A percentile compares a stretch with the other conserved stretches of the same genome.
Evolutionary conservation across 2,113 vertebrate species (phyloP).

Genomic region (Nesospiza acunhae): DNA sequence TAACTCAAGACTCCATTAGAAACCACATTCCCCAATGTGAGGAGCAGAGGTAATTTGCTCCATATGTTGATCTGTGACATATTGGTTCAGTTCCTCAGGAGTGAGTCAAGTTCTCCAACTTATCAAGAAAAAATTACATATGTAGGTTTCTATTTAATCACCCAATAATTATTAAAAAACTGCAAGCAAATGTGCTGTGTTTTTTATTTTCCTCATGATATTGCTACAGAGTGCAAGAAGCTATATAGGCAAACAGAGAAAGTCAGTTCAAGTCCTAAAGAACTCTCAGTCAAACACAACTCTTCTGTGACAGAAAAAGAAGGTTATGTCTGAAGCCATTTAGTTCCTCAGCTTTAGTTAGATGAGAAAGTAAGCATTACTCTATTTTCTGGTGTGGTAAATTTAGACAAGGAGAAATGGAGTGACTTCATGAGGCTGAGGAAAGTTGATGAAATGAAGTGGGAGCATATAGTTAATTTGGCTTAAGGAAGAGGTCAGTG

Average conservation of each 20-base stretch:
- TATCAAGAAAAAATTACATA: neutral
- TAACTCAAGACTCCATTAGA: neutral
- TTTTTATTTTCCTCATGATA: neutral
- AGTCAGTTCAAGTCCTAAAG: neutral
- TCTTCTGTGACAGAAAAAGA: neutral
- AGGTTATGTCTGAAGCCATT: neutral
- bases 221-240: neutral
- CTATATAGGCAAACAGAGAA: neutral
- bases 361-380: neutral
- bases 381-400: neutral
- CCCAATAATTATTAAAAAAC: neutral
- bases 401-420: neutral
- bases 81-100: neutral
- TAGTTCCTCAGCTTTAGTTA: neutral
- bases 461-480: neutral
- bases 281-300: neutral
- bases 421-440: neutral
- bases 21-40: neutral
- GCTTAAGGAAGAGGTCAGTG: neutral
- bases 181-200: neutral
- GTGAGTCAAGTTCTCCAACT: neutral
- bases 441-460: neutral
- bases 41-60: neutral
- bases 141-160: neutral
- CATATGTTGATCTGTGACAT: neutral